A percentile compares a stretch with the other conserved stretches of the same genome.
These are phyloP conservation scores for Anguilla pacifica DNA, from an alignment of 2,797 vertebrate genomes.

Conservation along the genomic window DNA sequence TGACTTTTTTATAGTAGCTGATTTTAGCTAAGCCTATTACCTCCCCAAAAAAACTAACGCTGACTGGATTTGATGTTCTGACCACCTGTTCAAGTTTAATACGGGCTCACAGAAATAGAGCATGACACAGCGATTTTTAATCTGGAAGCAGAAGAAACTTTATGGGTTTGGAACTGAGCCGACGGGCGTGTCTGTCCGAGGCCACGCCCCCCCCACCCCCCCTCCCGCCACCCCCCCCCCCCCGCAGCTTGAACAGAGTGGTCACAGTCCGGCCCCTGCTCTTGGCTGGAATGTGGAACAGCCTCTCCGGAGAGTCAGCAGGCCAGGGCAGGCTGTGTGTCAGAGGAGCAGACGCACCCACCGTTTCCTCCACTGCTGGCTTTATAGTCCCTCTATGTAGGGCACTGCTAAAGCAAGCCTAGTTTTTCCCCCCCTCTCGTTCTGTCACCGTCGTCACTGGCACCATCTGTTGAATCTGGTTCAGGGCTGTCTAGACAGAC, in stretches of 20 bases:
- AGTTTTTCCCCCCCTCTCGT: slow-evolving; percentile 9
- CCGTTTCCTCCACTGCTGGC: slow-evolving; percentile 33
- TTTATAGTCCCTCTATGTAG: slow-evolving; percentile 31
- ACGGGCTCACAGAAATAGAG: background rate
- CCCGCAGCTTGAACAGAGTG: slow-evolving; percentile 39
- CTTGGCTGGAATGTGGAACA: slow-evolving; percentile 23
- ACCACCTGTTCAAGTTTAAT: background rate
- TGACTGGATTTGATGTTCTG: background rate
- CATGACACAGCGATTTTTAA: background rate
- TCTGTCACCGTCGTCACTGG: background rate
- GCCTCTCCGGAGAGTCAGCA: slow-evolving; percentile 39
- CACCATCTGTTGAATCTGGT: slow-evolving; percentile 18
- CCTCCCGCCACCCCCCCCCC: slow-evolving; percentile 2
- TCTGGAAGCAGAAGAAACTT: background rate
- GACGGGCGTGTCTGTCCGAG: background rate
- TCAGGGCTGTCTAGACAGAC: background rate
- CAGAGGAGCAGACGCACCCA: slow-evolving; percentile 22
- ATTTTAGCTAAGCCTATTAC: background rate
- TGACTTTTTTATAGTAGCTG: background rate
- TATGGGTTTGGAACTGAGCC: background rate
- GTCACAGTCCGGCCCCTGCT: background rate
- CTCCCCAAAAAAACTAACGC: background rate
- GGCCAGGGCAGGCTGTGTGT: slow-evolving; percentile 22
- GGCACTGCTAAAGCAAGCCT: slow-evolving; percentile 19
- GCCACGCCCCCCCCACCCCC: too few species aligned